phyloP scores from a whole-genome alignment of 2,797 vertebrate genomes.

The Myotis pilosus region DNA sequence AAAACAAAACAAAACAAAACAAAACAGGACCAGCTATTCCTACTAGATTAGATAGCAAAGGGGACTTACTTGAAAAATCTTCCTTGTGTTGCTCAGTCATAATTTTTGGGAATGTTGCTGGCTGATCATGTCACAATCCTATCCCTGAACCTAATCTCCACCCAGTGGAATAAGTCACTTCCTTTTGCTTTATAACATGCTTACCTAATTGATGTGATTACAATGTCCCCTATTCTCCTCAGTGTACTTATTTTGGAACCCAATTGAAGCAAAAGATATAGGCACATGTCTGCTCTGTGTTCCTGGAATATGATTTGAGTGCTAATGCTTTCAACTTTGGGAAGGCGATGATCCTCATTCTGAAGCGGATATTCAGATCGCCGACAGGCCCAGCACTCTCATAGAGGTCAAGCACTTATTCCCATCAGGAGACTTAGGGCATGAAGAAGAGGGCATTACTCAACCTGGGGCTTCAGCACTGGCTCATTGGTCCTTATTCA shows the following conservation, averaged over 20 bases:
- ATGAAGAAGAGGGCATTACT: not conserved
- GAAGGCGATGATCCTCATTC: not conserved
- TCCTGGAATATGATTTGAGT: not conserved
- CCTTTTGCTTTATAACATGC: not conserved
- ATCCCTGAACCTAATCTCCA: not conserved
- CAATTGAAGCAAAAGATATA: not conserved
- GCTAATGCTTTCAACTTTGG: not conserved
- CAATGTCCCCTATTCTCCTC: conserved; percentile 37
- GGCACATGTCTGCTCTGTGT: not conserved
- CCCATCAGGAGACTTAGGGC: not conserved
- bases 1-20: not conserved
- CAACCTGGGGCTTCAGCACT: not conserved
- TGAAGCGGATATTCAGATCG: not conserved
- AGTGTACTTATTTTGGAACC: not conserved
- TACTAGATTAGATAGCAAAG: not conserved
- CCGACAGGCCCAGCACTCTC: not conserved
- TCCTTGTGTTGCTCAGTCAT: not conserved
- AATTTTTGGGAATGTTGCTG: not conserved
- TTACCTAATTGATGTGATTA: not conserved
- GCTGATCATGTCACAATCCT: not conserved
- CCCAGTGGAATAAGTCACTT: not conserved
- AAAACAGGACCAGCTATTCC: not conserved
- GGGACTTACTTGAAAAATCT: not conserved
- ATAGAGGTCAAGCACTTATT: not conserved
- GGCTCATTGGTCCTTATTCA: not conserved